phyloP scores from a whole-genome alignment of 2,113 vertebrate genomes.

The Heloderma charlesbogerti region DNA sequence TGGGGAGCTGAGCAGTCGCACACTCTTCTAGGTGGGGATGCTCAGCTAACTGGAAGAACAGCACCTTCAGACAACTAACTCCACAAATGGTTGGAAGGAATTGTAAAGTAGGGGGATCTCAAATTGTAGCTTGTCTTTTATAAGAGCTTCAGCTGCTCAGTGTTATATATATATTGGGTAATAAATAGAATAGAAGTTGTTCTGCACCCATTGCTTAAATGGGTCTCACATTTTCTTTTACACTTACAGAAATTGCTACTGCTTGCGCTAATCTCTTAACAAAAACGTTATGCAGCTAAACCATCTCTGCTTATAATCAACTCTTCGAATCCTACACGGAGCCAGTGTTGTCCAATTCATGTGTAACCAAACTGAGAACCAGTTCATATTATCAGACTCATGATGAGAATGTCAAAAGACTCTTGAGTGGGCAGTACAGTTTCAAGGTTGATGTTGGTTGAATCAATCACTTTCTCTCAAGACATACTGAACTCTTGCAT shows the following conservation, averaged over 20 bases:
- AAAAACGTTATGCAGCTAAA: background rate
- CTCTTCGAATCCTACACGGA: background rate
- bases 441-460: background rate
- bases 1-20: background rate
- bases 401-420: background rate
- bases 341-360: background rate
- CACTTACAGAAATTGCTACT: background rate
- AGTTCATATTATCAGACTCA: background rate
- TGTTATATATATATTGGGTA: no score
- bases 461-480: background rate
- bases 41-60: background rate
- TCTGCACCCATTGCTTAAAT: background rate
- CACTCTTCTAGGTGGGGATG: background rate
- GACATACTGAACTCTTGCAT: background rate
- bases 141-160: no score
- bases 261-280: background rate
- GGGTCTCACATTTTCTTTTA: background rate
- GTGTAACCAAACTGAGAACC: background rate
- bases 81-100: background rate
- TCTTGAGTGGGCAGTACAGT: background rate
- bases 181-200: background rate
- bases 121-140: no score
- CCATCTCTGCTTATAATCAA: background rate
- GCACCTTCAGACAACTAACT: background rate
- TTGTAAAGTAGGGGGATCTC: background rate